phyloP scores from a whole-genome alignment of 2,797 vertebrate species.

The Gallinago stenura region DNA sequence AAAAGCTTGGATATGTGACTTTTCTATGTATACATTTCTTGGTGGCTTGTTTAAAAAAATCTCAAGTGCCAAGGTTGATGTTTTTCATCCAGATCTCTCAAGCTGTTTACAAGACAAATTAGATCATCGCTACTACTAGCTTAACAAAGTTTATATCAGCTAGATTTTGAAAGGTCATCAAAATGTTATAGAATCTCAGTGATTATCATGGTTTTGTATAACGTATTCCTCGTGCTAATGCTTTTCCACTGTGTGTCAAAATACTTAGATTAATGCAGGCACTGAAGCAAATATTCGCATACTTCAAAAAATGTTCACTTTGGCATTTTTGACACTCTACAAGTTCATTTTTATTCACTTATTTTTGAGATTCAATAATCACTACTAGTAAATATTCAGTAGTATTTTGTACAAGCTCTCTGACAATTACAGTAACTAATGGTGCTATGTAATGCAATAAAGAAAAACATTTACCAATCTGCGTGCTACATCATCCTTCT shows the following conservation, averaged over 20 bases:
- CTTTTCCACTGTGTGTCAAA: slow-evolving; percentile 23
- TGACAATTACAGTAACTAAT: neutral
- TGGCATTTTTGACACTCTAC: neutral
- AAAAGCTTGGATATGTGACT: neutral
- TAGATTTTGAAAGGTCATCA: slow-evolving; percentile 47
- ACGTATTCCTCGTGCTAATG: slow-evolving; percentile 27
- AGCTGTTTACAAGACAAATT: slow-evolving; percentile 44
- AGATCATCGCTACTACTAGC: slow-evolving; percentile 22
- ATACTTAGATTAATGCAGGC: neutral
- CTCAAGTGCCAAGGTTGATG: neutral
- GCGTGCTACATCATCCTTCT: too few relatives aligned
- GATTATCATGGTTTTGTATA: neutral
- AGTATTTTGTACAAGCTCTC: neutral
- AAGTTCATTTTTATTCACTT: neutral
- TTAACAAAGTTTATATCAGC: slow-evolving; percentile 37
- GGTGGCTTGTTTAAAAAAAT: slow-evolving; percentile 34
- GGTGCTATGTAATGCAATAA: neutral
- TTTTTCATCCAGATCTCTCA: slow-evolving; percentile 4
- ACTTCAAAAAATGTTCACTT: neutral
- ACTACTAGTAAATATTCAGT: neutral
- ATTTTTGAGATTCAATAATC: neutral
- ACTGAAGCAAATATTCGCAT: slow-evolving; percentile 17
- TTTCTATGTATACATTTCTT: neutral
- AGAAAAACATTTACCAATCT: too few relatives aligned
- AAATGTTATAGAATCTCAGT: slow-evolving; percentile 32